These are phyloP conservation scores for Manduca sexta DNA, from an alignment of 1,140 invertebrate genomes.

Conservation along the genomic window DNA sequence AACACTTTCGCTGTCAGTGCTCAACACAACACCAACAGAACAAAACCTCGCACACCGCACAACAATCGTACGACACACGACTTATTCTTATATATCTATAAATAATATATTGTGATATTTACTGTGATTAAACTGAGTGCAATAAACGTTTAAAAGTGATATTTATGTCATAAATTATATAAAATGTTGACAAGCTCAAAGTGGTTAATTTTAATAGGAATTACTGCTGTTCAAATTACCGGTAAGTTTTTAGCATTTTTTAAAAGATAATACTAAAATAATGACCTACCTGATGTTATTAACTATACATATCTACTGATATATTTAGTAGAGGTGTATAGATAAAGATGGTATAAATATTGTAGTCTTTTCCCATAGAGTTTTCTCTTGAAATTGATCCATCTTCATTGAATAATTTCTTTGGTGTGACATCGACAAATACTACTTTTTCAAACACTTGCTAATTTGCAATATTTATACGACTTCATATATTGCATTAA, in stretches of 20 bases:
- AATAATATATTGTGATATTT: constrained; percentile 2
- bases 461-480: too few relatives aligned
- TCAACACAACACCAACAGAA: constrained; percentile 37
- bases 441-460: too few relatives aligned
- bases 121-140: constrained; percentile 10
- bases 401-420: too few relatives aligned
- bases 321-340: too few relatives aligned
- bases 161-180: not conserved
- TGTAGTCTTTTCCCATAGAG: too few relatives aligned
- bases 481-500: too few relatives aligned
- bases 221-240: constrained; percentile 45
- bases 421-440: too few relatives aligned
- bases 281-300: too few relatives aligned
- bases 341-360: too few relatives aligned
- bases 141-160: constrained; percentile 1
- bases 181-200: constrained; percentile 52
- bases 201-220: constrained; percentile 74
- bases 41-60: constrained; percentile 50
- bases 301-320: too few relatives aligned
- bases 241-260: constrained; percentile 35
- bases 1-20: constrained; percentile 34
- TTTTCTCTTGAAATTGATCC: too few relatives aligned
- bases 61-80: not conserved
- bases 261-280: too few relatives aligned
- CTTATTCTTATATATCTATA: not conserved